Conservation (phyloP, 2,888 invertebrate genomes). For the Lepidochrysops patricia region DNA sequence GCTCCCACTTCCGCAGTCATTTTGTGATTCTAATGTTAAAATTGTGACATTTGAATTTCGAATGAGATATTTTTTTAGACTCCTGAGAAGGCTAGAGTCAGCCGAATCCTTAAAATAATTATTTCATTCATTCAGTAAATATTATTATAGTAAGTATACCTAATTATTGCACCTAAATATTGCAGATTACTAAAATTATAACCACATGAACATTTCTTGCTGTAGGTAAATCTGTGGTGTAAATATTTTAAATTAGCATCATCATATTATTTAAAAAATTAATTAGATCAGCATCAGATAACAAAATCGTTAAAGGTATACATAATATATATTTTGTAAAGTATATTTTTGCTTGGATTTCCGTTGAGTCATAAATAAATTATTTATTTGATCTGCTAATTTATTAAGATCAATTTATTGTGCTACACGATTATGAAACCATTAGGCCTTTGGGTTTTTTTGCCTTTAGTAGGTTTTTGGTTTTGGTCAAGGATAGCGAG, state of each 20-base stretch:
- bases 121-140: too few relatives aligned
- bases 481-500: slow-evolving; percentile 3
- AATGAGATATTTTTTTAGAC: background rate
- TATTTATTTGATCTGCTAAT: too few relatives aligned
- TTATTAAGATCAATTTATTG: background rate
- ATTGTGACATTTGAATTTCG: background rate
- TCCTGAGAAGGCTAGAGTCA: too few relatives aligned
- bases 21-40: background rate
- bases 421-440: background rate
- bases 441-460: slow-evolving; percentile 7
- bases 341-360: background rate
- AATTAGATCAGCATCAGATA: too few relatives aligned
- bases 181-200: too few relatives aligned
- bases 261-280: too few relatives aligned
- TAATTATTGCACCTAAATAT: too few relatives aligned
- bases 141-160: background rate
- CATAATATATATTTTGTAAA: background rate
- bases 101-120: too few relatives aligned
- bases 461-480: background rate
- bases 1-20: background rate
- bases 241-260: background rate
- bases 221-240: too few relatives aligned
- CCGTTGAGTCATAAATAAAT: background rate
- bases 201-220: too few relatives aligned
- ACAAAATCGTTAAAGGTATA: too few relatives aligned